Conservation (phyloP, 2,113 vertebrate genomes). For the Engraulis encrasicolus region DNA sequence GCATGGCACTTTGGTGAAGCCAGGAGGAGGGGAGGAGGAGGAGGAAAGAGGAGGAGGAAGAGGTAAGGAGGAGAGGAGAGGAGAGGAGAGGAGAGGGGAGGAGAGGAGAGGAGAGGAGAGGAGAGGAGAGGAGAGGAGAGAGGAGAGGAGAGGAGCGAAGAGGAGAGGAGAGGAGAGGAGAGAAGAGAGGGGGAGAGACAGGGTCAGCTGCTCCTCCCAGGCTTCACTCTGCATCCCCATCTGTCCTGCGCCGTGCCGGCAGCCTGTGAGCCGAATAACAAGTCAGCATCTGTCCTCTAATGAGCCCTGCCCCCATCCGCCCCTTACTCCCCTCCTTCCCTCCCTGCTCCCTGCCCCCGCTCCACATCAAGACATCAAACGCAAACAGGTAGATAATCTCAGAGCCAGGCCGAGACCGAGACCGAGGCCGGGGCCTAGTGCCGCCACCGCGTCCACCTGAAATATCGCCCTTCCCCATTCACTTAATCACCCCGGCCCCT, state of each 20-base stretch:
- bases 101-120: constrained; percentile 30
- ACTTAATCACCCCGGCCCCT: constrained; percentile 32
- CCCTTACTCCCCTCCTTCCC: no score
- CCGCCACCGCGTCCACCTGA: constrained; percentile 21
- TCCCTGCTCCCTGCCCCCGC: no score
- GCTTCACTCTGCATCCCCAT: constrained; percentile 64
- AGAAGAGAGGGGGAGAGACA: neutral
- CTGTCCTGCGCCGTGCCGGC: constrained; percentile 62
- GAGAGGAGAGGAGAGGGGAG: neutral
- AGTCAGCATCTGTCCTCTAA: constrained; percentile 63
- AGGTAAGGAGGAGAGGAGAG: no score
- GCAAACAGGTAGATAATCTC: constrained; percentile 56
- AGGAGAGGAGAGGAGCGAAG: constrained; percentile 33
- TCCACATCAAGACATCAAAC: constrained; percentile 61
- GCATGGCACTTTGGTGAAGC: neutral
- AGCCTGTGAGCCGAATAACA: constrained; percentile 61
- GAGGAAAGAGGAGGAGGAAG: no score
- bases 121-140: neutral
- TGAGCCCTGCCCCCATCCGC: no score
- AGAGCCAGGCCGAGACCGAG: no score
- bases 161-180: constrained; percentile 31
- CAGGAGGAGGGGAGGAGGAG: neutral
- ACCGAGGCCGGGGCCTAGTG: neutral
- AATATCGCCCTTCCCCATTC: constrained; percentile 29
- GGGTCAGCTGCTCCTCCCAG: constrained; percentile 65